These are phyloP conservation scores for Pachliopta kotzebuea DNA, from an alignment of 2,888 invertebrate species.

Conservation along the genomic window DNA sequence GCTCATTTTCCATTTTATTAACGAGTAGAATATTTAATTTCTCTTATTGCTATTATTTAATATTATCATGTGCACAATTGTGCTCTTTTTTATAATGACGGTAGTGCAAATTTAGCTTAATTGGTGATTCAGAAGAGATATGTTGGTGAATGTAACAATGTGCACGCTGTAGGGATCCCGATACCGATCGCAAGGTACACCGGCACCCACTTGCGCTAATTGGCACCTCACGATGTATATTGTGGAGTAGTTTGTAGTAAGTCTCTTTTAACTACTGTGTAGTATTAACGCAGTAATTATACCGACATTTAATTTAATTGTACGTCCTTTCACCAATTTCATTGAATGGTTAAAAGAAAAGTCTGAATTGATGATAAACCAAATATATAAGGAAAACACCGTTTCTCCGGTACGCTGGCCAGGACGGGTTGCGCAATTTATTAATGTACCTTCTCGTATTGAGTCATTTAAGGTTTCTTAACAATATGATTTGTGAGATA, in stretches of 20 bases:
- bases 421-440: too few relatives aligned
- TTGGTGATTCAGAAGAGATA: slow-evolving; percentile 15
- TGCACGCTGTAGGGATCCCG: slow-evolving; percentile 8
- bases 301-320: too few relatives aligned
- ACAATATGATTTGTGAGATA: not conserved
- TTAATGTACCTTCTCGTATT: not conserved
- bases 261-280: not conserved
- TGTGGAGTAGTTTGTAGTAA: not conserved
- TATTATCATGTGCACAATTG: too few relatives aligned
- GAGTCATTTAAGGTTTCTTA: not conserved
- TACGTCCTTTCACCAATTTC: too few relatives aligned
- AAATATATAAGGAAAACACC: too few relatives aligned
- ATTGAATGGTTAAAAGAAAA: too few relatives aligned
- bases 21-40: too few relatives aligned
- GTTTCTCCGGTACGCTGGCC: too few relatives aligned
- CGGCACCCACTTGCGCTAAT: slow-evolving; percentile 18
- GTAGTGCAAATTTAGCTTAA: slow-evolving; percentile 5
- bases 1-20: too few relatives aligned
- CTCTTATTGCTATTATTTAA: too few relatives aligned
- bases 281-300: too few relatives aligned
- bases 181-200: slow-evolving; percentile 11
- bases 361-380: too few relatives aligned
- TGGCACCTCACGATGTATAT: slow-evolving; percentile 16
- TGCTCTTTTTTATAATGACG: not conserved
- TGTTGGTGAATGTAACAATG: slow-evolving; percentile 18